These are phyloP conservation scores for Whitmania pigra DNA, from an alignment of 1,140 invertebrate species.

Conservation along the genomic window DNA sequence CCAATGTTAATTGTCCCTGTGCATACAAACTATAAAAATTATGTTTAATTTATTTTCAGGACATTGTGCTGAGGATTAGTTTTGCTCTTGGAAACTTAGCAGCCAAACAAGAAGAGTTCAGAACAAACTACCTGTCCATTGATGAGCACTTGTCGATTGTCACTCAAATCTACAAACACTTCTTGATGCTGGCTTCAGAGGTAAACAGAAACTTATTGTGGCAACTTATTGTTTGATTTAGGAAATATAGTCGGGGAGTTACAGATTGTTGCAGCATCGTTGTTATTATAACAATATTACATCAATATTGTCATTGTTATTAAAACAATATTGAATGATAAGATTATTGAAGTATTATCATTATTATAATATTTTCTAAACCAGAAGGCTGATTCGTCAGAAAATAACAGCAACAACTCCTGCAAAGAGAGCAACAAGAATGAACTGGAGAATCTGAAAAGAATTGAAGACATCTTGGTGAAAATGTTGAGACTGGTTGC, in stretches of 20 bases:
- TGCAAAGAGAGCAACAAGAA: too few species aligned
- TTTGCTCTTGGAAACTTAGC: not conserved
- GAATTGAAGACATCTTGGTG: slow-evolving; percentile 2
- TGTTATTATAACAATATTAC: not conserved
- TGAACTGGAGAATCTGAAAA: not conserved
- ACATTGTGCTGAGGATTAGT: not conserved
- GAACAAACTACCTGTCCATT: not conserved
- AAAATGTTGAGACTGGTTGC: slow-evolving; percentile 4
- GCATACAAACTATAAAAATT: not conserved
- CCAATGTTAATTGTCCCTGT: not conserved
- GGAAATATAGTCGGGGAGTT: too few species aligned
- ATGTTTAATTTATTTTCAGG: not conserved
- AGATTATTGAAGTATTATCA: not conserved
- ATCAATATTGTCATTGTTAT: not conserved
- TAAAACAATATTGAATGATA: not conserved
- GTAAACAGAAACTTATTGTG: not conserved
- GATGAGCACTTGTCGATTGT: not conserved
- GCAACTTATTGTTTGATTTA: not conserved
- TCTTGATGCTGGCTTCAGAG: not conserved
- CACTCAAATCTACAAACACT: not conserved
- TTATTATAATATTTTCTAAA: too few species aligned
- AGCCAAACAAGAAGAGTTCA: not conserved
- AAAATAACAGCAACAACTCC: too few species aligned
- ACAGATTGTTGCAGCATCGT: not conserved
- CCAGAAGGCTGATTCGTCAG: not conserved